phyloP scores from a whole-genome alignment of 64 coral and sea anemone genomes.

The Montipora sp. region DNA sequence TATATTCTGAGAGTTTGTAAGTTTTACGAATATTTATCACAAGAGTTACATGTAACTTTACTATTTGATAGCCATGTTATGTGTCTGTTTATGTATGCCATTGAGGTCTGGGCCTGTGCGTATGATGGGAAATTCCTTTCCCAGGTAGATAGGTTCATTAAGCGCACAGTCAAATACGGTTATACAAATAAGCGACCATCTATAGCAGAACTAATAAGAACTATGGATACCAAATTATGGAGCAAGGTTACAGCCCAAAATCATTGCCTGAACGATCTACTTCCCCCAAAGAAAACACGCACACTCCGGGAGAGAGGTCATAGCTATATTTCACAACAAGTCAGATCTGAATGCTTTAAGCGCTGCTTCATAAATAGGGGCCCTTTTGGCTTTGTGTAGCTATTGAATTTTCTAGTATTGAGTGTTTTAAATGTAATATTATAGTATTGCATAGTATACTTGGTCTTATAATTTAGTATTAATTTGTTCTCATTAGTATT shows the following conservation, averaged over 20 bases:
- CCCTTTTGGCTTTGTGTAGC: slow-evolving; percentile 54
- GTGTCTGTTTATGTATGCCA: slow-evolving; percentile 53
- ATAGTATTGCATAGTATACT: too few relatives aligned
- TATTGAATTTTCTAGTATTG: not conserved
- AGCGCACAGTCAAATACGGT: slow-evolving; percentile 18
- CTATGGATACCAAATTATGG: slow-evolving; percentile 21
- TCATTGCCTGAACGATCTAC: slow-evolving; percentile 49
- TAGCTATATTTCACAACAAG: slow-evolving; percentile 42
- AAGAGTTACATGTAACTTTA: slow-evolving; percentile 23
- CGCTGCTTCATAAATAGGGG: slow-evolving; percentile 28
- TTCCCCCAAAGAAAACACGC: slow-evolving; percentile 42
- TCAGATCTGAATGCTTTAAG: slow-evolving; percentile 45
- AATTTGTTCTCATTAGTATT: too few relatives aligned
- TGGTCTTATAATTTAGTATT: too few relatives aligned
- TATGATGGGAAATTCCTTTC: slow-evolving; percentile 47
- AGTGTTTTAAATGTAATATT: too few relatives aligned
- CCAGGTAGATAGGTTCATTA: slow-evolving; percentile 53
- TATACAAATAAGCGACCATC: slow-evolving; percentile 18
- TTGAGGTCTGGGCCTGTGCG: slow-evolving; percentile 53
- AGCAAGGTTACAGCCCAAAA: slow-evolving; percentile 11
- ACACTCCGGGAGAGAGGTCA: slow-evolving; percentile 32
- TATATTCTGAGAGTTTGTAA: slow-evolving; percentile 75
- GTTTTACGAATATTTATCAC: slow-evolving; percentile 54
- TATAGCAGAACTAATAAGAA: too few relatives aligned
- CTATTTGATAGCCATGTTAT: slow-evolving; percentile 66